Evolutionary conservation across 2,797 vertebrate genomes (phyloP), one percentile per base, ranked within the genome.

Genomic region (Adrianichthys oophorus): DNA sequence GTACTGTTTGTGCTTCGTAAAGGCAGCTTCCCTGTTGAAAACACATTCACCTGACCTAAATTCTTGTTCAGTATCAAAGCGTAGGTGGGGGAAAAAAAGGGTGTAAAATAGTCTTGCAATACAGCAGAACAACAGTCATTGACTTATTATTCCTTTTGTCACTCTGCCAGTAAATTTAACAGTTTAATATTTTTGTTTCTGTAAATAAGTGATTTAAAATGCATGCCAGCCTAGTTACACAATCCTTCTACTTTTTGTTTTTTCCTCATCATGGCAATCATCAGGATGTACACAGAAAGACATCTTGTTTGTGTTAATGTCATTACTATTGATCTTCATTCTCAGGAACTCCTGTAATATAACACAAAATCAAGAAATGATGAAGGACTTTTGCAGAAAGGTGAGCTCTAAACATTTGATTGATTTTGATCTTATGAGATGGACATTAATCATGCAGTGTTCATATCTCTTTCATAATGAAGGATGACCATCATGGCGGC

Each of bases 281-380:
- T 46, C 48, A 61, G 42, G 56, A 41, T 61, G 59, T 62, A 56
- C 37, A 51, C 4, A 15, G 19, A 29, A 41, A 49, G 48, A 4
- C 17, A 64, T 62, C 48, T 59, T 15, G 18, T 55, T 62, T 44
- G 45, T 48, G 29, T 62, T 79, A 21, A 78, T 18, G 4, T 49
- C 69, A 18, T 47, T 52, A 0, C 65, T 80, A 23, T 18, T 55
- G 10, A 63, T 40, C 29, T 65, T 65, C 15, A 15, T 76, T 8
- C 57, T 70, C 69, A 97, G 96, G 90, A 96, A 93, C 73, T 92
- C 94, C 77, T 95, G 94, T 75, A 95, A 95, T 82, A 91, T 92
- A 81, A 95, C 94, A 86, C 93, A 85, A 48, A 82, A 79, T 0
- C 92, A 90, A 62, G 56, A 82, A 29, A 86, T 90, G 59, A 86